Conservation (phyloP, 2,888 invertebrate genomes). For the Polydrusus tereticollis region DNA sequence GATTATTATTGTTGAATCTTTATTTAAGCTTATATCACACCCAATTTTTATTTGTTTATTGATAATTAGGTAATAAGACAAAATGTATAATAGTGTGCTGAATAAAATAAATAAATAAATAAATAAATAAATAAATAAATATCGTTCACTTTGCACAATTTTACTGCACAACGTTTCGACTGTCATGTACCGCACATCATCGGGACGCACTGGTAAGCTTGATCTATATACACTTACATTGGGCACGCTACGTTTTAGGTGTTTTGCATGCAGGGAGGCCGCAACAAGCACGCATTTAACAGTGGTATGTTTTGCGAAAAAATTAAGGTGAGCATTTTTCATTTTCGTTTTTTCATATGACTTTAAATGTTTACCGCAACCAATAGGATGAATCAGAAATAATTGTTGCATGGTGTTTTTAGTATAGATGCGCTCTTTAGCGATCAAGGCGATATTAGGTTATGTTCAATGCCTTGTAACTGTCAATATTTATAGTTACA, state of each 20-base stretch:
- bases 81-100: too few species aligned
- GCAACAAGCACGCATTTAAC: not conserved
- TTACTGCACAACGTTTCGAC: slow-evolving; percentile 20
- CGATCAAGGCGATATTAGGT: too few species aligned
- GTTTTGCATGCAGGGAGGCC: slow-evolving; percentile 29
- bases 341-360: not conserved
- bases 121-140: not conserved
- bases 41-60: too few species aligned
- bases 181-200: slow-evolving; percentile 15
- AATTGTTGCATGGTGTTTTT: not conserved
- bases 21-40: too few species aligned
- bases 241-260: slow-evolving; percentile 19
- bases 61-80: too few species aligned
- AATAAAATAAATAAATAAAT: too few species aligned
- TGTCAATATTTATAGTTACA: too few species aligned
- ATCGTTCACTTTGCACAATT: not conserved
- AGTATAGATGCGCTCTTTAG: too few species aligned
- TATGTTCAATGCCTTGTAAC: too few species aligned
- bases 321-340: slow-evolving; percentile 23
- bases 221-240: slow-evolving; percentile 16
- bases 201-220: slow-evolving; percentile 23
- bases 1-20: too few species aligned
- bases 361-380: not conserved
- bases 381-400: not conserved
- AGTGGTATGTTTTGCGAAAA: not conserved